These are phyloP conservation scores for Mycetomoellerius zeteki DNA, from an alignment of 1,140 invertebrate species.

Conservation along the genomic window DNA sequence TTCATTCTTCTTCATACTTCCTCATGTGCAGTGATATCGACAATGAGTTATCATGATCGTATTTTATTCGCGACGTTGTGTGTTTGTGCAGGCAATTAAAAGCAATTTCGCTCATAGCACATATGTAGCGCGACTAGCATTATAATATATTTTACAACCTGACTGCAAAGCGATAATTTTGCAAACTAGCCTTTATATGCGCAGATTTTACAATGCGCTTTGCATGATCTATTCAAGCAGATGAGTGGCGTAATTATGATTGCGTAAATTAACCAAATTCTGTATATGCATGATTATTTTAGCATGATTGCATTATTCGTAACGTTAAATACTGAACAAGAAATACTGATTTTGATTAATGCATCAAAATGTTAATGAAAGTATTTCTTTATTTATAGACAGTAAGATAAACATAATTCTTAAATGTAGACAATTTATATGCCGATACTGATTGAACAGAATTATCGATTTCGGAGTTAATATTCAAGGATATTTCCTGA, in stretches of 20 bases:
- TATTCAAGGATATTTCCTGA: not conserved
- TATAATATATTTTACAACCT: constrained; percentile 33
- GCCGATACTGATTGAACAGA: too few relatives aligned
- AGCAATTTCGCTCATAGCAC: constrained; percentile 25
- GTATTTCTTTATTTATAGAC: not conserved
- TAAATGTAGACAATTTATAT: not conserved
- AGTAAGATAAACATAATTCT: not conserved
- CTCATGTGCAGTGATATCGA: constrained; percentile 23
- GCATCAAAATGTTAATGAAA: not conserved
- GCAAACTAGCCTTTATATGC: constrained; percentile 37
- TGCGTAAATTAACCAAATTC: constrained; percentile 3
- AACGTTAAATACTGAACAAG: not conserved
- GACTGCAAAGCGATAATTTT: constrained; percentile 57
- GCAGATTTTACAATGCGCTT: constrained; percentile 40
- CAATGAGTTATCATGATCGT: constrained; percentile 68
- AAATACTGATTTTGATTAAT: constrained; percentile 7
- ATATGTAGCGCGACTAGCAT: not conserved
- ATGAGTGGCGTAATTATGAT: constrained; percentile 53
- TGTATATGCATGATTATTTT: not conserved
- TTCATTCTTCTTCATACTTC: constrained; percentile 40
- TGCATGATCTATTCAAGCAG: not conserved
- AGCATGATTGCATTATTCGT: not conserved
- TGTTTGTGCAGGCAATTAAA: constrained; percentile 41
- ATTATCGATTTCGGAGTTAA: constrained; percentile 2
- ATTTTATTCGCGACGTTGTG: constrained; percentile 55